Conservation (phyloP, 2,113 vertebrate species). For the Theristicus caerulescens region DNA sequence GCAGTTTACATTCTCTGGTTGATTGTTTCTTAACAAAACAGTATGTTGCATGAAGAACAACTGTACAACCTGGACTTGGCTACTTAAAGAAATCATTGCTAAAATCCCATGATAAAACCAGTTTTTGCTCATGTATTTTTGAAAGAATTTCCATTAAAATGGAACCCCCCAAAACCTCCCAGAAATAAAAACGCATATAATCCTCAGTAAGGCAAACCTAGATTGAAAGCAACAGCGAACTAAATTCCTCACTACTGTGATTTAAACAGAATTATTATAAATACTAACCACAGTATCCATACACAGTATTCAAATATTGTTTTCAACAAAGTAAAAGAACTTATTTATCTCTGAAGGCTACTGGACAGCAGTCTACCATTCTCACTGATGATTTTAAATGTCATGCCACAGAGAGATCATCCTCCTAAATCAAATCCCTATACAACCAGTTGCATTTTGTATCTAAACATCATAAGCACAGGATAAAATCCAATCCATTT, state of each 20-base stretch:
- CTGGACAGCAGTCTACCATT: neutral
- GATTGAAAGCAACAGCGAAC: neutral
- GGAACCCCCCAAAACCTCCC: neutral
- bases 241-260: neutral
- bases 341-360: neutral
- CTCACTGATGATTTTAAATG: neutral
- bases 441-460: neutral
- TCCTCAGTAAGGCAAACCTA: neutral
- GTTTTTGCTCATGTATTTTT: neutral
- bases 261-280: neutral
- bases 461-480: neutral
- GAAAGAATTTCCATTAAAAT: neutral
- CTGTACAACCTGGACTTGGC: neutral
- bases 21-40: conserved; percentile 9
- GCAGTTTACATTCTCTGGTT: neutral
- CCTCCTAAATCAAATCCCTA: neutral
- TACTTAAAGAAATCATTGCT: conserved; percentile 6
- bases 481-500: neutral
- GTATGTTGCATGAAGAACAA: neutral
- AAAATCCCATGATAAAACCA: neutral
- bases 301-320: neutral
- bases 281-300: neutral
- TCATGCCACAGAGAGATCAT: neutral
- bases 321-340: neutral
- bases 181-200: neutral